These are phyloP conservation scores for Ariolimax columbianus DNA, from an alignment of 2,888 invertebrate genomes.

Conservation along the genomic window DNA sequence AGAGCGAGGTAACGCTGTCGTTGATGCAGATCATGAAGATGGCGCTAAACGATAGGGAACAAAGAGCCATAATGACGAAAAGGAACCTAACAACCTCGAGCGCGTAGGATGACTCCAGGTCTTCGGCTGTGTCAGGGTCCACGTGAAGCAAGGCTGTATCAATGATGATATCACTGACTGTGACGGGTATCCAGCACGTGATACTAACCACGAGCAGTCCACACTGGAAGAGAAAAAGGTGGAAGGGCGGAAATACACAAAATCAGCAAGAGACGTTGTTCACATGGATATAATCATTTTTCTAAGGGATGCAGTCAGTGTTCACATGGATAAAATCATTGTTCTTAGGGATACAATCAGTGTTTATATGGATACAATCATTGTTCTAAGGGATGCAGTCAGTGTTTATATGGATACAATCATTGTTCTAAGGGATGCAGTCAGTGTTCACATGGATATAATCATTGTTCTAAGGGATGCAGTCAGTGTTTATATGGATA, in stretches of 20 bases:
- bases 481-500: no score
- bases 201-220: not conserved
- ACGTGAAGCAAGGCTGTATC: not conserved
- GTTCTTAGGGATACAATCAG: no score
- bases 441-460: no score
- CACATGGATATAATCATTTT: no score
- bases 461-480: no score
- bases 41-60: not conserved
- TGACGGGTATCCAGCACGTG: slow-evolving; percentile 3
- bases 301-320: not conserved
- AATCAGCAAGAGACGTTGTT: no score
- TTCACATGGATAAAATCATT: no score
- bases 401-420: no score
- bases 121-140: not conserved
- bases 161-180: not conserved
- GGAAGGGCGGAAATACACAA: no score
- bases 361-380: no score
- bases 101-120: not conserved
- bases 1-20: not conserved
- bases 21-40: not conserved
- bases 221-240: not conserved
- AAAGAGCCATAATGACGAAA: not conserved
- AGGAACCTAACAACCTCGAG: not conserved
- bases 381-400: no score
- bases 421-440: no score